Evolutionary conservation across 1,140 invertebrate species (phyloP).

Genomic region (Philotrypesis tridentata): DNA sequence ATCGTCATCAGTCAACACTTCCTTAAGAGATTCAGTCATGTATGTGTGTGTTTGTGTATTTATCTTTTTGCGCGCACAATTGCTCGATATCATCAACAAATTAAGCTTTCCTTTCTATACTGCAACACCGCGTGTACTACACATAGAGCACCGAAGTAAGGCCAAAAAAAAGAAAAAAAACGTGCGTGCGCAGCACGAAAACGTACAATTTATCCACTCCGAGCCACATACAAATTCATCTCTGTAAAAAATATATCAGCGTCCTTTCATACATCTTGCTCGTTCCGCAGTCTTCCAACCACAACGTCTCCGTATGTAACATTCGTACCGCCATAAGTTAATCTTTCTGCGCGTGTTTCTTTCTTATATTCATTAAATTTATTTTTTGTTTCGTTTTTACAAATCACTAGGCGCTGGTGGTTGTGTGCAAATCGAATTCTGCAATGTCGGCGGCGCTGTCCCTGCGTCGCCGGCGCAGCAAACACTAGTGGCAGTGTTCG

Average conservation of each 20-base stretch:
- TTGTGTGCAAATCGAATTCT: neutral
- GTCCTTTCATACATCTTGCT: neutral
- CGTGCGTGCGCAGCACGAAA: neutral
- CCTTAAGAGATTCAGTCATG: conserved; percentile 12
- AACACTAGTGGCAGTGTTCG: conserved; percentile 91
- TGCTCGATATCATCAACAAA: neutral
- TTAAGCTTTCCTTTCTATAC: neutral
- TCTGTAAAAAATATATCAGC: neutral
- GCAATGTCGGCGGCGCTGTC: neutral
- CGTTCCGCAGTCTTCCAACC: neutral
- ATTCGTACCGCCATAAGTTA: neutral
- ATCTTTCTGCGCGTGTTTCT: neutral
- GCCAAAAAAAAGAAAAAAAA: too few species aligned
- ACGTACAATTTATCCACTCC: neutral
- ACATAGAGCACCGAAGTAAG: neutral
- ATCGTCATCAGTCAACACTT: conserved; percentile 6
- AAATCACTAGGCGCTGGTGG: neutral
- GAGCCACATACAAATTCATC: neutral
- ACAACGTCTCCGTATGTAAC: neutral
- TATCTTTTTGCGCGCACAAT: neutral
- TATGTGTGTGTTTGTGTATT: neutral
- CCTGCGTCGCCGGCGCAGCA: neutral
- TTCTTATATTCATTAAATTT: neutral
- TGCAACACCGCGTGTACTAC: neutral
- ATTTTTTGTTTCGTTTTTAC: neutral